These are phyloP conservation scores for Drosophila atripex DNA, from an alignment of 2,888 invertebrate genomes.

Conservation along the genomic window DNA sequence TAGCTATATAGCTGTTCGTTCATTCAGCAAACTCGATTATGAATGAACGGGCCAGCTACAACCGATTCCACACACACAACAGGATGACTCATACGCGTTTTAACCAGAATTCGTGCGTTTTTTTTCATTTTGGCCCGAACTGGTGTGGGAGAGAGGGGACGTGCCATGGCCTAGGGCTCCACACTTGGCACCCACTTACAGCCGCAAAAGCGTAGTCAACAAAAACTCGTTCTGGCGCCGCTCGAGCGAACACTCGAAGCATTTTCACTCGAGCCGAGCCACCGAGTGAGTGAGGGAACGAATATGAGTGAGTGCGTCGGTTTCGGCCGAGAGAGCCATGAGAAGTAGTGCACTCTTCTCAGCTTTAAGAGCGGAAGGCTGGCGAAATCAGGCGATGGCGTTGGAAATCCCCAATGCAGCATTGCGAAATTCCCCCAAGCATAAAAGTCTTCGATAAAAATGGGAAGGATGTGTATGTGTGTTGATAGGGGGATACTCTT, in stretches of 20 bases:
- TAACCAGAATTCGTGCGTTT: constrained; percentile 70
- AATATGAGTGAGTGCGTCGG: constrained; percentile 3
- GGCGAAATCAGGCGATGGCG: constrained; percentile 40
- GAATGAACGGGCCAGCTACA: constrained; percentile 42
- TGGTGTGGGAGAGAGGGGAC: constrained; percentile 16
- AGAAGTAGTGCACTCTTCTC: constrained; percentile 12
- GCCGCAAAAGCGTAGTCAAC: constrained; percentile 14
- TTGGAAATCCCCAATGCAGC: constrained; percentile 70
- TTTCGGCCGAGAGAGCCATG: constrained; percentile 5
- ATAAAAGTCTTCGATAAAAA: constrained; percentile 17
- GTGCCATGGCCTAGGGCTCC: constrained; percentile 48
- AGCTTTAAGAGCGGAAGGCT: constrained; percentile 9
- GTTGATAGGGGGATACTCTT: neutral
- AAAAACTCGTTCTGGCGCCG: constrained; percentile 37
- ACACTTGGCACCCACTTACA: constrained; percentile 44
- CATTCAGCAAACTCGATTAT: constrained; percentile 67
- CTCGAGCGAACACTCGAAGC: constrained; percentile 45
- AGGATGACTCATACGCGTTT: constrained; percentile 71
- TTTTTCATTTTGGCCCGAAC: constrained; percentile 42
- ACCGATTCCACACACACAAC: constrained; percentile 45
- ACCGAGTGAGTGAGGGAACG: neutral
- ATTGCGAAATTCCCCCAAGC: constrained; percentile 42
- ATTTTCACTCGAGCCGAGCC: constrained; percentile 6
- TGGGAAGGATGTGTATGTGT: neutral
- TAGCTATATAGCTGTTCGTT: constrained; percentile 54